A percentile compares a stretch with the other conserved stretches of the same genome.
Conservation (phyloP, 2,888 invertebrate genomes). For the Eupithecia tripunctaria region DNA sequence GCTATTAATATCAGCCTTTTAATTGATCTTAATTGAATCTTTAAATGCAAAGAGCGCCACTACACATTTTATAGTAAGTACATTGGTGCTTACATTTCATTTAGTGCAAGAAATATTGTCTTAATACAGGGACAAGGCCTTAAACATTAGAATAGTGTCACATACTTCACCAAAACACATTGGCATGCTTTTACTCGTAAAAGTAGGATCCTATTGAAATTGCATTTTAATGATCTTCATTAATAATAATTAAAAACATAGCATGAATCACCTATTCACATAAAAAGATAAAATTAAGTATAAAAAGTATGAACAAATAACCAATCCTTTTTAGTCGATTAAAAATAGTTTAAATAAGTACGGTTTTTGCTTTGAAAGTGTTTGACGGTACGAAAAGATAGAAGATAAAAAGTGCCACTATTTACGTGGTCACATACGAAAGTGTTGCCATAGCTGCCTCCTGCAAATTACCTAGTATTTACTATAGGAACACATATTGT, state of each 20-base stretch:
- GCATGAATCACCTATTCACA: too few relatives aligned
- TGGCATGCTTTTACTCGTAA: too few relatives aligned
- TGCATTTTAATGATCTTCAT: too few relatives aligned
- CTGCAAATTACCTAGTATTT: conserved; percentile 17
- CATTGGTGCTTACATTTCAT: background rate
- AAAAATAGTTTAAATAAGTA: background rate
- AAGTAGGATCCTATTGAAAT: too few relatives aligned
- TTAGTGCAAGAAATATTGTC: too few relatives aligned
- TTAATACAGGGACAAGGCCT: too few relatives aligned
- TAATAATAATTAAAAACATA: too few relatives aligned
- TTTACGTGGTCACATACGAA: background rate
- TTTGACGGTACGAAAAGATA: background rate
- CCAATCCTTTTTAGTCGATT: background rate
- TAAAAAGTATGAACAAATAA: background rate
- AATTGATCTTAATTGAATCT: conserved; percentile 35
- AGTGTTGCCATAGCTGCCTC: conserved; percentile 6
- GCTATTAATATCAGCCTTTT: conserved; percentile 28
- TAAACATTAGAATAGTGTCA: too few relatives aligned
- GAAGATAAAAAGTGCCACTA: background rate
- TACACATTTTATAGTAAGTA: background rate
- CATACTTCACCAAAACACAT: too few relatives aligned
- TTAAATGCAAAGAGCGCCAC: conserved; percentile 20
- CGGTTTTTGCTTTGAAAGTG: background rate
- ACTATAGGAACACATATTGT: conserved; percentile 24
- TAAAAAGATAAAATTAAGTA: too few relatives aligned